These are phyloP conservation scores for Muntiacus muntjak DNA, from an alignment of 2,113 vertebrate genomes.

Conservation along the genomic window DNA sequence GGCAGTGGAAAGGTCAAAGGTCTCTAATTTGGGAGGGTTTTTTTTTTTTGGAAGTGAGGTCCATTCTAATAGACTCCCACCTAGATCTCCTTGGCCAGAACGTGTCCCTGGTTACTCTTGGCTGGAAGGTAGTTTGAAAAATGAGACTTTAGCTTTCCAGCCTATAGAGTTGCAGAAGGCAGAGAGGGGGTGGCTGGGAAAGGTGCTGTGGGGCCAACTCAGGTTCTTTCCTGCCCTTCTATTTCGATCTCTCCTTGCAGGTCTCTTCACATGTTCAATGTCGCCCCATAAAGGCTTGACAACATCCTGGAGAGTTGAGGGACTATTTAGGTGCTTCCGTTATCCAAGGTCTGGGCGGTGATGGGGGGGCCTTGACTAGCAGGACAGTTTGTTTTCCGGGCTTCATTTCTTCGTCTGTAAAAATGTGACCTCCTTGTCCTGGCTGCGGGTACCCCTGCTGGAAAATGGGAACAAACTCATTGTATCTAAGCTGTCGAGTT, in stretches of 20 bases:
- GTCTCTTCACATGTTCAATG: neutral
- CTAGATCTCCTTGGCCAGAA: neutral
- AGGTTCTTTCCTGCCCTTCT: neutral
- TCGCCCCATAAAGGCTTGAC: fast-evolving
- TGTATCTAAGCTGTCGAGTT: fast-evolving
- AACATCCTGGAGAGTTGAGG: neutral
- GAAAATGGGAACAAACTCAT: neutral
- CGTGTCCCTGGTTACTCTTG: fast-evolving
- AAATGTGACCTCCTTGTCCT: neutral
- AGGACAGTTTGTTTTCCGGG: neutral
- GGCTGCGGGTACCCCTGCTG: neutral
- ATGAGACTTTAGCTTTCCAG: neutral
- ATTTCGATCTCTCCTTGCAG: neutral
- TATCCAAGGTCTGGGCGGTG: neutral
- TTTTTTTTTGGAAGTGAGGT: neutral
- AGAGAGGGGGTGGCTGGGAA: neutral
- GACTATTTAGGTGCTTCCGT: neutral
- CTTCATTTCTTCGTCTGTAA: neutral
- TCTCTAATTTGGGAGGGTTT: neutral
- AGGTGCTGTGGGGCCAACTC: fast-evolving
- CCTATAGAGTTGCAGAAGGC: neutral
- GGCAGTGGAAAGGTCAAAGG: neutral
- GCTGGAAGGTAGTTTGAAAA: neutral
- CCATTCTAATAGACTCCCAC: neutral
- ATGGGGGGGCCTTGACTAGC: neutral